Conservation (phyloP, 1,140 invertebrate species). For the Brachionus plicatilis region DNA sequence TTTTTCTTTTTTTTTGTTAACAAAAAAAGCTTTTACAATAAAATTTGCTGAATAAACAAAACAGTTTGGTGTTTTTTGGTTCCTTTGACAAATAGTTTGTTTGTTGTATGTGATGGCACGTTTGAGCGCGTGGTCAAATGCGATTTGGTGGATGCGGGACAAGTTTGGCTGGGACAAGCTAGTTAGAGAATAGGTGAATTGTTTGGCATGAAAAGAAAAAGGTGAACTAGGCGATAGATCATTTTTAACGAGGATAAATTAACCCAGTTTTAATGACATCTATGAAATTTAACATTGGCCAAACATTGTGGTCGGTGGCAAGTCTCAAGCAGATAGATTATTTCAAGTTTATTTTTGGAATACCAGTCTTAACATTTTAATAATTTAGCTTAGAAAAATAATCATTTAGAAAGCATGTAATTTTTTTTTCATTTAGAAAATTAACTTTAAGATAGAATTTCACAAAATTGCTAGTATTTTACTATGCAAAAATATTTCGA, state of each 20-base stretch:
- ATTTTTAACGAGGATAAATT: neutral
- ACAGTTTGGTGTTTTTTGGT: neutral
- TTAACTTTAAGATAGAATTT: constrained; percentile 29
- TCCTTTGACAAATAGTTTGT: neutral
- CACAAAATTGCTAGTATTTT: neutral
- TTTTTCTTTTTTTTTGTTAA: neutral
- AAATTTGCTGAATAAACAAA: neutral
- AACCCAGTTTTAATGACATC: neutral
- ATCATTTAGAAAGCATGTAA: constrained; percentile 20
- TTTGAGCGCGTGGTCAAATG: neutral
- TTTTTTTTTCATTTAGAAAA: constrained; percentile 9
- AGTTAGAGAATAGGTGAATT: neutral
- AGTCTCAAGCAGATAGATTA: neutral
- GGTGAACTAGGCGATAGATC: neutral
- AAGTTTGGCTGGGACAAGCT: neutral
- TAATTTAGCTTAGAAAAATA: neutral
- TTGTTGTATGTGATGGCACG: neutral
- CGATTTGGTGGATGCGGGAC: neutral
- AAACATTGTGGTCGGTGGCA: neutral
- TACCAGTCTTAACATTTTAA: constrained; percentile 6
- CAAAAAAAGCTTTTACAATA: neutral
- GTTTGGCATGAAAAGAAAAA: neutral
- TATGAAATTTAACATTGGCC: neutral
- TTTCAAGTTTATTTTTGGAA: neutral
- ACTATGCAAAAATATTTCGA: neutral